Evolutionary conservation across 2,888 invertebrate genomes (phyloP).

Genomic region (Eupithecia insigniata): DNA sequence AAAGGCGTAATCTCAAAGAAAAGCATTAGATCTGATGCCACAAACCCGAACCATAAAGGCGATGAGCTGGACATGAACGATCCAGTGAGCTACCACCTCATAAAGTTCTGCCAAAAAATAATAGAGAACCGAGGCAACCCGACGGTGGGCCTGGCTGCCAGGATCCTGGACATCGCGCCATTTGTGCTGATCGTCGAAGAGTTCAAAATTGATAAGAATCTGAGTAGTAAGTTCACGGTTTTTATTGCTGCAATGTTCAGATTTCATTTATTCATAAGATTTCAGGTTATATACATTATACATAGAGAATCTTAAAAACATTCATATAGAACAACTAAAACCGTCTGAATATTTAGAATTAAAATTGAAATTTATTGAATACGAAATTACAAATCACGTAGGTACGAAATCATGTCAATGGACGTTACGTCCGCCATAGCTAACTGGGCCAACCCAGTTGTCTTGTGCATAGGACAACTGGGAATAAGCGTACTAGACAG

Average conservation of each 20-base stretch:
- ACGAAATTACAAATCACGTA: too few species aligned
- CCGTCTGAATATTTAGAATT: too few species aligned
- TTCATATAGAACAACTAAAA: too few species aligned
- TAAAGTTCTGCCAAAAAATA: constrained; percentile 88
- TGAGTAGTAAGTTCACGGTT: constrained; percentile 22
- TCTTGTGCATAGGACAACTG: too few species aligned
- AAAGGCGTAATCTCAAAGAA: constrained; percentile 67
- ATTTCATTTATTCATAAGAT: too few species aligned
- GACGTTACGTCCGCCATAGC: too few species aligned
- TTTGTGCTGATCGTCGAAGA: constrained; percentile 86
- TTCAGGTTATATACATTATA: too few species aligned
- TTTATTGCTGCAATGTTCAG: not conserved
- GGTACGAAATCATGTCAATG: too few species aligned
- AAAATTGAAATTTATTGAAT: too few species aligned
- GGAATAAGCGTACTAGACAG: too few species aligned
- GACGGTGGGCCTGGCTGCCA: constrained; percentile 88
- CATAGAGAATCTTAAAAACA: too few species aligned
- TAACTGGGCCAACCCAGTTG: too few species aligned
- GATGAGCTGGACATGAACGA: constrained; percentile 77
- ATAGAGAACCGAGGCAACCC: constrained; percentile 73
- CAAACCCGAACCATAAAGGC: constrained; percentile 78
- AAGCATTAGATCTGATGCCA: constrained; percentile 85
- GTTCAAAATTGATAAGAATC: constrained; percentile 44
- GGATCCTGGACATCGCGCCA: constrained; percentile 90
- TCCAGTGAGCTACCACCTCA: constrained; percentile 85